Evolutionary conservation across 2,113 vertebrate species (phyloP).

Genomic region (Piprites chloris): DNA sequence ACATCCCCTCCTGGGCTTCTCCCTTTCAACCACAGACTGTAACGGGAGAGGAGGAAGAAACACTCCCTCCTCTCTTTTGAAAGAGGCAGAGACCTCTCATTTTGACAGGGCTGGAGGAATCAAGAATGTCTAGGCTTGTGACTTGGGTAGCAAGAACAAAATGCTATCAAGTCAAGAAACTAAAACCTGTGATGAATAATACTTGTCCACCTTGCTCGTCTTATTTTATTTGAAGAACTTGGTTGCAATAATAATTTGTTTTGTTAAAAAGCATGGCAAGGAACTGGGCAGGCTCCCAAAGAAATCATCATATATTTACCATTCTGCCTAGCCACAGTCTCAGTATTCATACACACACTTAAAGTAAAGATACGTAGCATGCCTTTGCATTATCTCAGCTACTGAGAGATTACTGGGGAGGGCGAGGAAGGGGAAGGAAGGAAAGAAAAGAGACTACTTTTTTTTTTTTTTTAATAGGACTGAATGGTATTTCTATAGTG

Average conservation of each 20-base stretch:
- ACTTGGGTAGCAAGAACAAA: not conserved
- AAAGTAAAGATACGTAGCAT: not conserved
- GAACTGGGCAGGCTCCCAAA: not conserved
- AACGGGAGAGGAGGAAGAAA: not conserved
- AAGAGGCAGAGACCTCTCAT: not conserved
- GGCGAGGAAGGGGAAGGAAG: not conserved
- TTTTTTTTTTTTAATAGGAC: not conserved
- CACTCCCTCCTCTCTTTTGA: not conserved
- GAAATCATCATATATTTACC: not conserved
- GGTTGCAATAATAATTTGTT: not conserved
- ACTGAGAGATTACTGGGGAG: not conserved
- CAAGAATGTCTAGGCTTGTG: not conserved
- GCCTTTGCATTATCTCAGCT: not conserved
- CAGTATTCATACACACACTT: not conserved
- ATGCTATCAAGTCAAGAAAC: not conserved
- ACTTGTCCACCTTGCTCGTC: accelerated
- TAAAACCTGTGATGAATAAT: not conserved
- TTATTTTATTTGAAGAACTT: not conserved
- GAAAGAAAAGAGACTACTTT: not conserved
- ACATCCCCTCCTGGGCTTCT: not conserved
- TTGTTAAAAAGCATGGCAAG: not conserved
- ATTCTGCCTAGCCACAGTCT: not conserved
- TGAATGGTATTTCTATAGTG: not conserved
- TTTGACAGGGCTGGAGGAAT: not conserved
- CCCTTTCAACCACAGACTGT: not conserved